phyloP scores from a whole-genome alignment of 2,888 invertebrate species.

The Mechanitis mazaeus region DNA sequence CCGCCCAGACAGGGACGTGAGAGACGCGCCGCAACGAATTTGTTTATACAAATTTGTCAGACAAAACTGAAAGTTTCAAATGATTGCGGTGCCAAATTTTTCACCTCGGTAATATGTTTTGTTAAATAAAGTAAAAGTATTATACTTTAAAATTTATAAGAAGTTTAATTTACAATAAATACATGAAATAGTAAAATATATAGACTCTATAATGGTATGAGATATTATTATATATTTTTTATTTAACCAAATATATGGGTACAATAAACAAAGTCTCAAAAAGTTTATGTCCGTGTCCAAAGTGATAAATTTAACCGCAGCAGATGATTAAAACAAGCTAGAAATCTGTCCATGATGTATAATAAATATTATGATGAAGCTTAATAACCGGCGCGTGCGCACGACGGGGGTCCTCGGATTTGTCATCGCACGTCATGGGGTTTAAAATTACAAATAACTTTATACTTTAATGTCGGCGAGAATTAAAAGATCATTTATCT shows the following conservation, averaged over 20 bases:
- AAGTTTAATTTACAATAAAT: too few relatives aligned
- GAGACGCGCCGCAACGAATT: slow-evolving; percentile 54
- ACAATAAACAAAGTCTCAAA: neutral
- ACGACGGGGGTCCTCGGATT: slow-evolving; percentile 45
- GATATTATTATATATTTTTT: too few relatives aligned
- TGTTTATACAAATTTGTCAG: slow-evolving; percentile 63
- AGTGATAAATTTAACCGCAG: slow-evolving; percentile 36
- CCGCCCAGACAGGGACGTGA: slow-evolving; percentile 51
- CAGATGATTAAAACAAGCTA: slow-evolving; percentile 65
- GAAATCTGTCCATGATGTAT: slow-evolving; percentile 52
- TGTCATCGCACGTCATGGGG: slow-evolving; percentile 24
- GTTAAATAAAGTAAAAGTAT: neutral
- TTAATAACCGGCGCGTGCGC: slow-evolving; percentile 62
- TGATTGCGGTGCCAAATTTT: slow-evolving; percentile 30
- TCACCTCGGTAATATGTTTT: slow-evolving; percentile 9
- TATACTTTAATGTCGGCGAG: slow-evolving; percentile 14
- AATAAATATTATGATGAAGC: slow-evolving; percentile 42
- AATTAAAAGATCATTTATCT: too few relatives aligned
- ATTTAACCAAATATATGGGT: too few relatives aligned
- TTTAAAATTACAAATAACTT: slow-evolving; percentile 32
- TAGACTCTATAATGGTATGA: too few relatives aligned
- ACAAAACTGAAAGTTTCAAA: slow-evolving; percentile 40
- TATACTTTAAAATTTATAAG: neutral
- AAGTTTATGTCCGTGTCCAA: neutral
- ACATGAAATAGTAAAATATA: too few relatives aligned